Evolutionary conservation across 1,140 invertebrate species (phyloP).

Genomic region (Cardiocondyla obscurior): DNA sequence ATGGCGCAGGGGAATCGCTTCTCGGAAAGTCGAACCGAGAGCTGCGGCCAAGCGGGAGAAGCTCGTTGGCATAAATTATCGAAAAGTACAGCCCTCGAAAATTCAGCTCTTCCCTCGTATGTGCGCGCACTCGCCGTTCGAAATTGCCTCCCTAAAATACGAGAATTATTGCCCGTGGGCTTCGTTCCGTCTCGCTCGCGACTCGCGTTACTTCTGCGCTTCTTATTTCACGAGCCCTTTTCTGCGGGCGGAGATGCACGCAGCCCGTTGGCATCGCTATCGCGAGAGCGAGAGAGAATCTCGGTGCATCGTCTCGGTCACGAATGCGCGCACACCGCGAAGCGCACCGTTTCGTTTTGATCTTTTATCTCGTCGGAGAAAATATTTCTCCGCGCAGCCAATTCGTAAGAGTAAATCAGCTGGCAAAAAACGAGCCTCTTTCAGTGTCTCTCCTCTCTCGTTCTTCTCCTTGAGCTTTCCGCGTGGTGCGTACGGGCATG

Average conservation of each 20-base stretch:
- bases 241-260: background rate
- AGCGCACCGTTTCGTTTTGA: slow-evolving; percentile 24
- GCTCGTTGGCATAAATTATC: slow-evolving; percentile 69
- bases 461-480: slow-evolving; percentile 6
- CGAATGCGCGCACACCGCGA: slow-evolving; percentile 21
- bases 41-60: background rate
- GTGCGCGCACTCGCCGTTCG: slow-evolving; percentile 56
- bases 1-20: slow-evolving; percentile 31
- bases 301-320: slow-evolving; percentile 16
- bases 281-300: slow-evolving; percentile 1
- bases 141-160: slow-evolving; percentile 70
- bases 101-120: slow-evolving; percentile 48
- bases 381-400: slow-evolving; percentile 23
- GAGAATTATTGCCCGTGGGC: slow-evolving; percentile 69
- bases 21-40: slow-evolving; percentile 54
- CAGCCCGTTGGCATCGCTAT: slow-evolving; percentile 1
- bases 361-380: slow-evolving; percentile 28
- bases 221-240: slow-evolving; percentile 7
- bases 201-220: background rate
- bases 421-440: slow-evolving; percentile 36
- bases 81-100: slow-evolving; percentile 69
- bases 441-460: slow-evolving; percentile 11
- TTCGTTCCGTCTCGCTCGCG: slow-evolving; percentile 34
- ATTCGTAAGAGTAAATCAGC: slow-evolving; percentile 46
- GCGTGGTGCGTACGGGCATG: slow-evolving; percentile 33